Conservation (phyloP, 1,140 invertebrate species). For the Coelopa frigida region DNA sequence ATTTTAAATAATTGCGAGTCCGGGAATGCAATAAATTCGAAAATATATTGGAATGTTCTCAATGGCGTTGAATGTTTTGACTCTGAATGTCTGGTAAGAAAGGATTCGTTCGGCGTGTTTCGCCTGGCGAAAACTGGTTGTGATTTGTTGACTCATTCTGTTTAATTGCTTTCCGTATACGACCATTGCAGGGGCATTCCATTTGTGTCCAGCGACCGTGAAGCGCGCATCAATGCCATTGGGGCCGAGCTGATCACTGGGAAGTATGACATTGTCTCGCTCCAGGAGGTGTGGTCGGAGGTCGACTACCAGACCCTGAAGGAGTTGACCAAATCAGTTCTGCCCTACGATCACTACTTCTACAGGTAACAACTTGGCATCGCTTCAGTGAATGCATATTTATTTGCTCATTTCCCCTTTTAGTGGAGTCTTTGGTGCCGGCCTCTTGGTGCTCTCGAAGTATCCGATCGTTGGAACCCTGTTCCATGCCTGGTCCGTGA, state of each 20-base stretch:
- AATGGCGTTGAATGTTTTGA: conserved; percentile 39
- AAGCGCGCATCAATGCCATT: conserved; percentile 71
- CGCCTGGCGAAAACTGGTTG: not conserved
- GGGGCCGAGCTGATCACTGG: conserved; percentile 60
- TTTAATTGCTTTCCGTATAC: conserved; percentile 12
- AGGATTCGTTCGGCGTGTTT: not conserved
- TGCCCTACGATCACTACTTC: conserved; percentile 88
- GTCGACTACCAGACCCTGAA: conserved; percentile 65
- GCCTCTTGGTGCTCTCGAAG: conserved; percentile 83
- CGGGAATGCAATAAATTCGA: no score
- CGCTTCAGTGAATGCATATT: not conserved
- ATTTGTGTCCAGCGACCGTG: conserved; percentile 67
- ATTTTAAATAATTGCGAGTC: no score
- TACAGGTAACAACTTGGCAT: conserved; percentile 59
- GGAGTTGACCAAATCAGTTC: conserved; percentile 50
- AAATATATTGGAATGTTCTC: conserved; percentile 21
- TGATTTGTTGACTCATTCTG: not conserved
- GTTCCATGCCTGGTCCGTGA: conserved; percentile 88
- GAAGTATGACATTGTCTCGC: conserved; percentile 78
- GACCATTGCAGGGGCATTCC: conserved; percentile 68
- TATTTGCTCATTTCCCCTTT: conserved; percentile 7
- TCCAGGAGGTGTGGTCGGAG: conserved; percentile 86
- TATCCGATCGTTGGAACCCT: conserved; percentile 81
- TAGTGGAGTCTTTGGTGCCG: conserved; percentile 87
- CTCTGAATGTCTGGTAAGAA: conserved; percentile 39